Conservation (phyloP, 2,113 vertebrate genomes). For the Corythornis vintsioides region DNA sequence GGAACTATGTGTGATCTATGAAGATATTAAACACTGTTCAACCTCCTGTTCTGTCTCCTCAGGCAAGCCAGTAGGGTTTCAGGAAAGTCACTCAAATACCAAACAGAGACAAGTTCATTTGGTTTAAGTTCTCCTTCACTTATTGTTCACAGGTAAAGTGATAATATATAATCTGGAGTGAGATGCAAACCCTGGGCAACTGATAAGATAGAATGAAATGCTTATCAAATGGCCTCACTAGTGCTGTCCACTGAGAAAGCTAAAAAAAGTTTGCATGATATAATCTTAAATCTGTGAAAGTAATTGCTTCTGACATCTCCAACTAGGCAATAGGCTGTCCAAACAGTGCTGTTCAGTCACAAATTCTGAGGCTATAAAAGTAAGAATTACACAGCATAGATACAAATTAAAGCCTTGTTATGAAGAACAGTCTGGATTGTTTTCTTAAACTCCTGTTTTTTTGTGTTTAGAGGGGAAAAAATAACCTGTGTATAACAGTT, state of each 20-base stretch:
- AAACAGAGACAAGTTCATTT: background rate
- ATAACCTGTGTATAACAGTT: slow-evolving; percentile 53
- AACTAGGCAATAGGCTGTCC: slow-evolving; percentile 67
- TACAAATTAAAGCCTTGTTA: slow-evolving; percentile 75
- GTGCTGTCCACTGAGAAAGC: slow-evolving; percentile 55
- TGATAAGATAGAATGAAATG: slow-evolving; percentile 69
- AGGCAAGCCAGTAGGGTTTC: background rate
- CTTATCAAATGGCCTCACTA: slow-evolving; percentile 54
- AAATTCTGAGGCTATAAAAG: slow-evolving; percentile 72
- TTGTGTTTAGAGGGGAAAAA: slow-evolving; percentile 29
- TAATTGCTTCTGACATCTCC: slow-evolving; percentile 76
- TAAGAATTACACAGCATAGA: slow-evolving; percentile 70
- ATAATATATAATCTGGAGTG: slow-evolving; percentile 45
- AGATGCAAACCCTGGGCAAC: slow-evolving; percentile 50
- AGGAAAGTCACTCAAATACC: background rate
- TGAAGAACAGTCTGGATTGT: slow-evolving; percentile 25
- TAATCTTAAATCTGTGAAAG: slow-evolving; percentile 76
- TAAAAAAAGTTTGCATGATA: slow-evolving; percentile 65
- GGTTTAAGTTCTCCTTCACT: slow-evolving; percentile 10
- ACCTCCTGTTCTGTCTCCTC: background rate
- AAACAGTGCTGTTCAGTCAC: slow-evolving; percentile 62
- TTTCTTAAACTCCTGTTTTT: slow-evolving; percentile 47
- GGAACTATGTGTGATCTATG: background rate
- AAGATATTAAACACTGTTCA: background rate
- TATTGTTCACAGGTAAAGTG: slow-evolving; percentile 50